These are phyloP conservation scores for Caenorhabditis parvicauda DNA, from an alignment of 2,888 invertebrate species.

Conservation along the genomic window DNA sequence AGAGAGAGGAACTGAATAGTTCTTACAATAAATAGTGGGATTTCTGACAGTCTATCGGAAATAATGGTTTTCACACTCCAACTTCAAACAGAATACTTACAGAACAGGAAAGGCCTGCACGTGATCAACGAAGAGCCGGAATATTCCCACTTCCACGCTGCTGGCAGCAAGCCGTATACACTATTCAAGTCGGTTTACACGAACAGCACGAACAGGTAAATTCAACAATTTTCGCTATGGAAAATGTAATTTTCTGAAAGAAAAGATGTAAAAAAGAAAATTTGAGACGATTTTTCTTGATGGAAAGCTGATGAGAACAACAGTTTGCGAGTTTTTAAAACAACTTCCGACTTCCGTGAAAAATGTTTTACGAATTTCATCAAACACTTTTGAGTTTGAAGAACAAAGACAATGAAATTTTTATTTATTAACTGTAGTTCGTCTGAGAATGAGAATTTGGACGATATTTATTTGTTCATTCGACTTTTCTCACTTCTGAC, in stretches of 20 bases:
- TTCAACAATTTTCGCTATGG: not conserved
- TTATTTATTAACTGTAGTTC: too few relatives aligned
- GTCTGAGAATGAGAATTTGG: too few relatives aligned
- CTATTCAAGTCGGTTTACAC: constrained; percentile 62
- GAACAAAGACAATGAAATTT: too few relatives aligned
- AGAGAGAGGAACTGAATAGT: not conserved
- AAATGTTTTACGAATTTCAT: too few relatives aligned
- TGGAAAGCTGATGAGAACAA: too few relatives aligned
- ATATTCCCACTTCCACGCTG: constrained; percentile 55
- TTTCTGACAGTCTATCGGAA: not conserved
- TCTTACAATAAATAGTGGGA: not conserved
- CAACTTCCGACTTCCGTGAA: too few relatives aligned
- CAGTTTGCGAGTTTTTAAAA: too few relatives aligned
- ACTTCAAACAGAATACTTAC: constrained; percentile 25
- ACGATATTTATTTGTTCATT: too few relatives aligned
- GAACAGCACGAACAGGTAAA: constrained; percentile 56
- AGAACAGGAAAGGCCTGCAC: constrained; percentile 56
- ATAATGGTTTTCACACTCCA: not conserved
- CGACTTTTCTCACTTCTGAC: too few relatives aligned
- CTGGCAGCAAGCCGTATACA: constrained; percentile 60
- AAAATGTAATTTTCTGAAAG: too few relatives aligned
- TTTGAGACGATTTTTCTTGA: not conserved
- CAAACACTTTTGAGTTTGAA: too few relatives aligned
- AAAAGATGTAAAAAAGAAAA: constrained; percentile 3
- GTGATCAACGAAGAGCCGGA: constrained; percentile 59